These are phyloP conservation scores for Columba livia DNA, from an alignment of 2,113 vertebrate genomes.

Conservation along the genomic window DNA sequence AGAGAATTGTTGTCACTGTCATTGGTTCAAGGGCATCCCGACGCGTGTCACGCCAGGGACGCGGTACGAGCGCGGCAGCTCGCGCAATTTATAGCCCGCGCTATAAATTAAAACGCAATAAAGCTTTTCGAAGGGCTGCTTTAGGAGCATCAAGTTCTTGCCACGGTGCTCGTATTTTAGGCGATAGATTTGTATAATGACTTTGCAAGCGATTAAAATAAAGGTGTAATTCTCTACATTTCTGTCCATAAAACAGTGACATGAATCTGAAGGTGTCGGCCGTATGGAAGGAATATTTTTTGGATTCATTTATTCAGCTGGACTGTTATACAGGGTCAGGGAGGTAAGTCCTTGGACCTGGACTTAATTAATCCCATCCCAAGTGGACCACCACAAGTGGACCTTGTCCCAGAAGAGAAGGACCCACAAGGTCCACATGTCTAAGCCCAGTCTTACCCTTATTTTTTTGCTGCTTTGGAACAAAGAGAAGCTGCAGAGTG, in stretches of 20 bases:
- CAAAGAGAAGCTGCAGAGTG: neutral
- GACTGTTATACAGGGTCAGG: accelerated
- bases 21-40: neutral
- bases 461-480: neutral
- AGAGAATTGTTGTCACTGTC: neutral
- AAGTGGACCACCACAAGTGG: neutral
- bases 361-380: neutral
- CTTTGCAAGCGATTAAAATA: neutral
- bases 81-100: neutral
- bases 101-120: neutral
- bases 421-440: neutral
- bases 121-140: neutral
- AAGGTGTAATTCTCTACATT: neutral
- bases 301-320: neutral
- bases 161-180: neutral
- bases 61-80: accelerated
- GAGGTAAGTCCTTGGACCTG: neutral
- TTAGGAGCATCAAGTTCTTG: neutral
- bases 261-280: neutral
- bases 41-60: neutral
- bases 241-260: neutral
- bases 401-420: neutral
- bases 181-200: neutral
- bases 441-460: neutral
- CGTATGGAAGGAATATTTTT: neutral